phyloP scores from a whole-genome alignment of 2,113 vertebrate genomes.

The Hipposideros armiger region DNA sequence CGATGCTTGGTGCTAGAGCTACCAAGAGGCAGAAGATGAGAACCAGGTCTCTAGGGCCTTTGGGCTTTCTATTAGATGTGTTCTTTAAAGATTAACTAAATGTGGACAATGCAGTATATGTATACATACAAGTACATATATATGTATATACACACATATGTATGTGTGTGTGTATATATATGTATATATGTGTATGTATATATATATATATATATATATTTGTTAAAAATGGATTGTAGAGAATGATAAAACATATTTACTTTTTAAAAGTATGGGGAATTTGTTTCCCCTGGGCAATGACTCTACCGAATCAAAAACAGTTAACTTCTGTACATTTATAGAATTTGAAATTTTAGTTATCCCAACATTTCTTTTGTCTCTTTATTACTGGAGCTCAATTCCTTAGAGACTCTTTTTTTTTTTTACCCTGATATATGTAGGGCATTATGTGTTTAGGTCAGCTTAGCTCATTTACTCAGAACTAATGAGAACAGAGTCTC shows the following conservation, averaged over 20 bases:
- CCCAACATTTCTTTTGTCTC: not conserved
- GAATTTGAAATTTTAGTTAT: conserved; percentile 33
- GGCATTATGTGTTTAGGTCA: conserved; percentile 53
- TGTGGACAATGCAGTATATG: not conserved
- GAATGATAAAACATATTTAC: not conserved
- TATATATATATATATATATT: not conserved
- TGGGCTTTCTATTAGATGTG: not conserved
- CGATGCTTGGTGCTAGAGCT: not conserved
- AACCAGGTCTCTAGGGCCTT: not conserved
- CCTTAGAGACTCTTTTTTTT: conserved; percentile 41
- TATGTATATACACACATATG: not conserved
- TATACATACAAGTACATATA: not conserved
- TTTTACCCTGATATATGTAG: conserved; percentile 33
- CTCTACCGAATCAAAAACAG: not conserved
- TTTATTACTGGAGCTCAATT: conserved; percentile 48
- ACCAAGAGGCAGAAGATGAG: not conserved
- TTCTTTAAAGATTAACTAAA: not conserved
- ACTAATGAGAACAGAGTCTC: conserved; percentile 64
- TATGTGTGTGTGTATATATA: not conserved
- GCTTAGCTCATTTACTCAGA: conserved; percentile 48
- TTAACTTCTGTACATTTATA: conserved; percentile 9
- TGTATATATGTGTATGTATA: not conserved
- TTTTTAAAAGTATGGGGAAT: not conserved
- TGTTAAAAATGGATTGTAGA: not conserved
- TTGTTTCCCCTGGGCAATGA: not conserved